These are phyloP conservation scores for Nebria ingens DNA, from an alignment of 1,140 invertebrate genomes.

Conservation along the genomic window DNA sequence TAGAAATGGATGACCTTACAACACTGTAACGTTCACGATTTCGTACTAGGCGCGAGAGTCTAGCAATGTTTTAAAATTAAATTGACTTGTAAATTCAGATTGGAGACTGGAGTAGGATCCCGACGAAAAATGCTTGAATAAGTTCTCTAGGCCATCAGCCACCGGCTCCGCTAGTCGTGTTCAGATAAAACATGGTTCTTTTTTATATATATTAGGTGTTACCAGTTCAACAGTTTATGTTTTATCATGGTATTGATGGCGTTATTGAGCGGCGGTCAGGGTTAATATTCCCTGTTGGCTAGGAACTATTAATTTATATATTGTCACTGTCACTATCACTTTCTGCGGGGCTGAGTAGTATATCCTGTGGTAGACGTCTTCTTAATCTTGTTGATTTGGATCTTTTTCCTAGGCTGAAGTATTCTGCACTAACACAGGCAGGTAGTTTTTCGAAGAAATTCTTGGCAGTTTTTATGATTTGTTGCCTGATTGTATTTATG, in stretches of 20 bases:
- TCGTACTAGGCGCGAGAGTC: no score
- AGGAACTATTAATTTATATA: background rate
- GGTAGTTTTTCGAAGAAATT: background rate
- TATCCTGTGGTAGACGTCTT: background rate
- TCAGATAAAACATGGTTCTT: background rate
- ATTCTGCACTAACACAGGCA: background rate
- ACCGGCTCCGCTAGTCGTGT: no score
- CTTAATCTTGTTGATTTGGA: background rate
- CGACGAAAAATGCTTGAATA: no score
- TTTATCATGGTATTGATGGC: background rate
- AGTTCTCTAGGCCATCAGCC: no score
- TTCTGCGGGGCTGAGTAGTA: background rate
- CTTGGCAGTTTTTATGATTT: background rate
- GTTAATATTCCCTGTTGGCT: background rate
- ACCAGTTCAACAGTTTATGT: background rate
- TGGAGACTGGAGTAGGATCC: no score
- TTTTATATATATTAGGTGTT: background rate
- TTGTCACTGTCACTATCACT: background rate
- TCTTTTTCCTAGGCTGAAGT: background rate
- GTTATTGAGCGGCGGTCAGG: background rate
- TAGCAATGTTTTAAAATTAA: no score
- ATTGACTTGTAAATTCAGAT: no score
- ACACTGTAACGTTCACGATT: no score
- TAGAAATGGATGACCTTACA: no score
- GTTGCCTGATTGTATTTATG: background rate